Evolutionary conservation across 2,113 vertebrate species (phyloP), one percentile per base, ranked within the genome.

Genomic region (Platycercus adscitus): DNA sequence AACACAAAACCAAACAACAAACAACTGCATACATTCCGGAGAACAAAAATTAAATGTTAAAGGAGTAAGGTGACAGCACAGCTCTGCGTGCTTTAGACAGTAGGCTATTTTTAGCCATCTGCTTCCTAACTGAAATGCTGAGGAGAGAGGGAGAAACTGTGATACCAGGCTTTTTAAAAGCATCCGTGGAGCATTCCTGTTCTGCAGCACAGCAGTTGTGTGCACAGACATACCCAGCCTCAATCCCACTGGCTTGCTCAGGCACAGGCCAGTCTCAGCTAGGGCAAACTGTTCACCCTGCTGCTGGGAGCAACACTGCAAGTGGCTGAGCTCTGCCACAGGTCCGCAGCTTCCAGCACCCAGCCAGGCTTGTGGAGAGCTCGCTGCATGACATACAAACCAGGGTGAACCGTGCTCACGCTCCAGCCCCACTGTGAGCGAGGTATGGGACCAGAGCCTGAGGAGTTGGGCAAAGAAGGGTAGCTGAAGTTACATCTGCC

Each of bases 101-200:
- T 8, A 26, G 60, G 80, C 84, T 94, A 93, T 88, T 91, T 94
- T 93, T 94, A 86, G 61, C 70, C 50, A 46, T 63, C 53, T 65
- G 46, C 88, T 96, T 82, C 50, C 72, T 63, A 75, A 66, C 17
- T 52, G 71, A 93, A 88, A 78, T 46, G 55, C 70, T 0, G 4
- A 87, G 39, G 55, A 21, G 41, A 80, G 33, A 89, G 21, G 12
- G 26, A 87, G 53, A 83, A 65, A 55, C 29, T 0, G 1, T 13
- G 29, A 69, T 33, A 60, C 4, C 26, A 73, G 44, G 82, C 61
- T 93, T 93, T 94, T 82, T n/a, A 55, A 77, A 88, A 94, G 61
- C 55, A 69, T 68, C 60, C 56, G 16, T 56, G 33, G 52, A 84
- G 58, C 49, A 11, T 61, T 82, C 52, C 61, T 20, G 15, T 52